Percentiles rank a stretch among this genome's conserved stretches.
Conservation (phyloP, 2,797 vertebrate species). For the Gadopsis bispinosus region DNA sequence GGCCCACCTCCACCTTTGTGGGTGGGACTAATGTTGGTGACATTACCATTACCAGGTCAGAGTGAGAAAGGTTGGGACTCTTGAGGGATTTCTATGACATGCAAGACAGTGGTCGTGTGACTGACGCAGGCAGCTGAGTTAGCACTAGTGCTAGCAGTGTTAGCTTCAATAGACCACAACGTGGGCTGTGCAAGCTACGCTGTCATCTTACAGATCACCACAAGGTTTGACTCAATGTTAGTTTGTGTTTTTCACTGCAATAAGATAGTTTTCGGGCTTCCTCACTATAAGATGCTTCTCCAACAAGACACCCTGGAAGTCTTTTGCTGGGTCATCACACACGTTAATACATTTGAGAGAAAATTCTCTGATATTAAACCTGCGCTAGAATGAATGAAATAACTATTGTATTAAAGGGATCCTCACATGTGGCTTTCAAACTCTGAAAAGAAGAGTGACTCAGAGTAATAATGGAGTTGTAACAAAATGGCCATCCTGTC, state of each 20-base stretch:
- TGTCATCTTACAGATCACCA: not conserved
- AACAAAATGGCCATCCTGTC: conserved; percentile 29
- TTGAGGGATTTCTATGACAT: not conserved
- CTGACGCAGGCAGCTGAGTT: not conserved
- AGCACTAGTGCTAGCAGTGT: not conserved
- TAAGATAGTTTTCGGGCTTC: not conserved
- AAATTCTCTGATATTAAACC: too few relatives aligned
- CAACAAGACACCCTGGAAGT: not conserved
- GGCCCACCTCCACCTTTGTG: not conserved
- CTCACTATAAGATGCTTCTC: too few relatives aligned
- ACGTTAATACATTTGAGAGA: not conserved
- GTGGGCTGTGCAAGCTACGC: not conserved
- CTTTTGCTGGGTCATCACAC: not conserved
- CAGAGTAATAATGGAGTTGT: not conserved
- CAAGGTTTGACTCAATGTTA: not conserved
- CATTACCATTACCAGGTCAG: not conserved
- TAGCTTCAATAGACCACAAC: not conserved
- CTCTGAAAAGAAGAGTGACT: not conserved
- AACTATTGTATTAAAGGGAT: not conserved
- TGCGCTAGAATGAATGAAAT: not conserved
- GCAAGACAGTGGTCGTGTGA: too few relatives aligned
- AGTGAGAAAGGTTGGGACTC: not conserved
- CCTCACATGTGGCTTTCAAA: not conserved
- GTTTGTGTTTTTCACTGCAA: not conserved
- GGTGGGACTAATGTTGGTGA: not conserved